phyloP scores from a whole-genome alignment of 1,140 invertebrate species.

The Chelonus insularis region DNA sequence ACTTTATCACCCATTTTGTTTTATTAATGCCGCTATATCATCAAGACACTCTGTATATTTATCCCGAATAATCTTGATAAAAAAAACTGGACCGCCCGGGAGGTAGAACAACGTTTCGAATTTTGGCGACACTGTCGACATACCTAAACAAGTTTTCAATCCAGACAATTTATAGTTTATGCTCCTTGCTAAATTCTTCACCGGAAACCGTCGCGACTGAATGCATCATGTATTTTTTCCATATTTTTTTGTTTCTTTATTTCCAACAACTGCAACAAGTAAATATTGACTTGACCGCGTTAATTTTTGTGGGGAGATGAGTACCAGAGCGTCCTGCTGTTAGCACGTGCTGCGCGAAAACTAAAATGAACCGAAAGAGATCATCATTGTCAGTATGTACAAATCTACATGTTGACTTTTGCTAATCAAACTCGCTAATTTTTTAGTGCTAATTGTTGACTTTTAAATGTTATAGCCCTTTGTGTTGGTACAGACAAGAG shows the following conservation, averaged over 20 bases:
- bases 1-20: no score
- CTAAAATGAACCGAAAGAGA: slow-evolving; percentile 5
- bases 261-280: neutral
- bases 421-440: slow-evolving; percentile 55
- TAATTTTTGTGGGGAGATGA: slow-evolving; percentile 13
- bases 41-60: neutral
- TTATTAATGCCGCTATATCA: no score
- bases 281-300: slow-evolving; percentile 12
- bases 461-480: neutral
- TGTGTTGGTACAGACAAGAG: no score
- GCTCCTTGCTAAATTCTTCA: neutral
- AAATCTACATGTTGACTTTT: slow-evolving; percentile 40
- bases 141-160: slow-evolving; percentile 11
- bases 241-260: neutral
- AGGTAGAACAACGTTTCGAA: slow-evolving; percentile 26
- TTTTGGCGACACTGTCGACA: slow-evolving; percentile 30
- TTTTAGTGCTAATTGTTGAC: slow-evolving; percentile 44
- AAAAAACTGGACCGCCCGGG: slow-evolving; percentile 32
- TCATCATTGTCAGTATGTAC: slow-evolving; percentile 29
- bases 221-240: neutral
- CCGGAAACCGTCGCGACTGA: slow-evolving; percentile 10
- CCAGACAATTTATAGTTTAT: slow-evolving; percentile 5
- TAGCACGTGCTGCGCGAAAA: slow-evolving; percentile 22
- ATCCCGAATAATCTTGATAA: neutral
- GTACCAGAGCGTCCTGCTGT: slow-evolving; percentile 6